A percentile compares a stretch with the other conserved stretches of the same genome.
These are phyloP conservation scores for Poeciliopsis turneri DNA, from an alignment of 2,797 vertebrate genomes.

Conservation along the genomic window DNA sequence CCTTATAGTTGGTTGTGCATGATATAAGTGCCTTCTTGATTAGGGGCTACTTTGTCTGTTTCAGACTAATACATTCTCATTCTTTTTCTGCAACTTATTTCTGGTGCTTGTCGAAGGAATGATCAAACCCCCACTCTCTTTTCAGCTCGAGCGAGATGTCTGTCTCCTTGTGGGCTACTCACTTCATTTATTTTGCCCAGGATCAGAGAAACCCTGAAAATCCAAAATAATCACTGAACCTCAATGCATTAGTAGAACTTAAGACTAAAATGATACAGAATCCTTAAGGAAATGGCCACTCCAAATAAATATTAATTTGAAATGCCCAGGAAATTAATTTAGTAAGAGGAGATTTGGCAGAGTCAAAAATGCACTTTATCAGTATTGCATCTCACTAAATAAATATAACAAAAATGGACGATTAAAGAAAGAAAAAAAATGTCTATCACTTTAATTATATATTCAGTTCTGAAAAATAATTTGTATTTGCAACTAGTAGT, in stretches of 20 bases:
- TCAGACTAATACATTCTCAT: conserved; percentile 52
- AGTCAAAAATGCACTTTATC: conserved; percentile 7
- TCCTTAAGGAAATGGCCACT: conserved; percentile 10
- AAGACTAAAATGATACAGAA: conserved; percentile 60
- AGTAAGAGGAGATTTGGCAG: not conserved
- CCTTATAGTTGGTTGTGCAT: conserved; percentile 2
- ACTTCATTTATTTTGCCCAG: conserved; percentile 79
- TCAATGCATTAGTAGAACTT: conserved; percentile 52
- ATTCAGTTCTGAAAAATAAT: not conserved
- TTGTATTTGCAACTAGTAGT: not conserved
- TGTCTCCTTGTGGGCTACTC: conserved; percentile 77
- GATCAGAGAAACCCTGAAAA: conserved; percentile 77
- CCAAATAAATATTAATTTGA: conserved; percentile 10
- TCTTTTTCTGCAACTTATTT: conserved; percentile 29
- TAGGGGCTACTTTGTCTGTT: not conserved
- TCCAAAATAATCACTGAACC: conserved; percentile 77
- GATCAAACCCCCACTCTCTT: conserved; percentile 60
- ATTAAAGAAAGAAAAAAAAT: not conserved
- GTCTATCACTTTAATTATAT: not conserved
- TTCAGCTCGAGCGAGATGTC: conserved; percentile 69
- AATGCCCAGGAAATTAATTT: not conserved
- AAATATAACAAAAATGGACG: not conserved
- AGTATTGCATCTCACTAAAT: not conserved
- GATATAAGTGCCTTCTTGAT: not conserved
- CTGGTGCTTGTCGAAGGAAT: conserved; percentile 67